Conservation (phyloP, 2,888 invertebrate genomes). For the Sepioteuthis lessoniana region DNA sequence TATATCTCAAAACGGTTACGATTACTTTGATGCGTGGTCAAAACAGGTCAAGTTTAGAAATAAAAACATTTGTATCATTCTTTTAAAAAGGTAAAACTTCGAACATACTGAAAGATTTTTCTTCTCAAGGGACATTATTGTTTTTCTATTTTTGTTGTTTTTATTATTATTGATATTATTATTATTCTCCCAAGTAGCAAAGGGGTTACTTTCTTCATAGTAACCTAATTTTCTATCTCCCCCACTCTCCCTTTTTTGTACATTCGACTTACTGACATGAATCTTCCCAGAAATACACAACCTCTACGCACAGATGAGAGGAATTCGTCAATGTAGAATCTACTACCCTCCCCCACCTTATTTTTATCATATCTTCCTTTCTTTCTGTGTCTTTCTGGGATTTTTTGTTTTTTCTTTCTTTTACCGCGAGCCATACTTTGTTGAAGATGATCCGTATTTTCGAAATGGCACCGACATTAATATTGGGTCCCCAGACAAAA, state of each 20-base stretch:
- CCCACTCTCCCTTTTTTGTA: not conserved
- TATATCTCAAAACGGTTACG: too few relatives aligned
- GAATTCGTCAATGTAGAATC: not conserved
- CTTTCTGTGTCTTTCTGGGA: too few relatives aligned
- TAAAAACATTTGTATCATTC: too few relatives aligned
- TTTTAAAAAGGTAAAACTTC: not conserved
- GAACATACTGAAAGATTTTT: not conserved
- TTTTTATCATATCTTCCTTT: too few relatives aligned
- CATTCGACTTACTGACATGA: slow-evolving; percentile 10
- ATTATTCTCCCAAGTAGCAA: too few relatives aligned
- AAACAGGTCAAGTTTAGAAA: too few relatives aligned
- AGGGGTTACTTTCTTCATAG: not conserved
- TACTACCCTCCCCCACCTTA: too few relatives aligned
- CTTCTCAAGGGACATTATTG: too few relatives aligned
- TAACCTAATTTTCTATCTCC: not conserved
- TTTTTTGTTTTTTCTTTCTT: not conserved
- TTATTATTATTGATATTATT: too few relatives aligned
- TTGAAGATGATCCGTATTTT: slow-evolving; percentile 33
- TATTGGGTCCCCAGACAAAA: not conserved
- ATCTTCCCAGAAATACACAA: not conserved
- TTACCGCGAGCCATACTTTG: not conserved
- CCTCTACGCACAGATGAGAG: not conserved
- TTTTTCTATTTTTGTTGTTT: too few relatives aligned
- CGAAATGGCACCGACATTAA: not conserved
- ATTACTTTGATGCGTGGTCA: too few relatives aligned